phyloP scores from a whole-genome alignment of 1,140 invertebrate species.

The Microplitis demolitor region DNA sequence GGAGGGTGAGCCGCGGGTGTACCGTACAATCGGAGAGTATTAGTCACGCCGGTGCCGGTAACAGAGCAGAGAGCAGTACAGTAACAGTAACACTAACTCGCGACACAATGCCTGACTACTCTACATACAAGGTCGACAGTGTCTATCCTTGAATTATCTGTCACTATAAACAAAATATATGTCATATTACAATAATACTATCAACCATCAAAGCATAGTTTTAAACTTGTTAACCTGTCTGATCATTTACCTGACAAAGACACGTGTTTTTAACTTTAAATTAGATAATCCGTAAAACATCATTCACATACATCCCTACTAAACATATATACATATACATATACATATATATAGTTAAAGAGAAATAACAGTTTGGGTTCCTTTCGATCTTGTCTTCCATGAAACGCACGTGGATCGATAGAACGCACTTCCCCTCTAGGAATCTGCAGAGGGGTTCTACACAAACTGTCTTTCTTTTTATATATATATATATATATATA shows the following conservation, averaged over 20 bases:
- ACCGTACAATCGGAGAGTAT: background rate
- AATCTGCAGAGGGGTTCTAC: constrained; percentile 20
- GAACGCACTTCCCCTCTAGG: constrained; percentile 21
- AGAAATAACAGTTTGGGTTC: background rate
- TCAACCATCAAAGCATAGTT: too few species aligned
- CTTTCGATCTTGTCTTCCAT: constrained; percentile 8
- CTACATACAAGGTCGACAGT: constrained; percentile 16
- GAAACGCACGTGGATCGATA: constrained; percentile 24
- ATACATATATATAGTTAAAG: too few species aligned
- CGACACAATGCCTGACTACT: constrained; percentile 26
- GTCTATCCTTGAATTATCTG: constrained; percentile 7
- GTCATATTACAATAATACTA: too few species aligned
- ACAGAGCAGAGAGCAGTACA: too few species aligned
- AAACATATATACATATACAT: background rate
- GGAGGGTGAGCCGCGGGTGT: background rate
- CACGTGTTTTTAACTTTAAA: background rate
- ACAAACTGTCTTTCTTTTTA: background rate
- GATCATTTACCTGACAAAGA: background rate
- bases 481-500: background rate
- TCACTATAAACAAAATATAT: background rate
- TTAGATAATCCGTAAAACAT: too few species aligned
- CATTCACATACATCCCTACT: too few species aligned
- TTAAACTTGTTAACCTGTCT: background rate
- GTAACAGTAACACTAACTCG: background rate
- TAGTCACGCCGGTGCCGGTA: constrained; percentile 12